Evolutionary conservation across 2,888 invertebrate species (phyloP), one percentile per base, ranked within the genome.

Genomic region (Eurois occulta): DNA sequence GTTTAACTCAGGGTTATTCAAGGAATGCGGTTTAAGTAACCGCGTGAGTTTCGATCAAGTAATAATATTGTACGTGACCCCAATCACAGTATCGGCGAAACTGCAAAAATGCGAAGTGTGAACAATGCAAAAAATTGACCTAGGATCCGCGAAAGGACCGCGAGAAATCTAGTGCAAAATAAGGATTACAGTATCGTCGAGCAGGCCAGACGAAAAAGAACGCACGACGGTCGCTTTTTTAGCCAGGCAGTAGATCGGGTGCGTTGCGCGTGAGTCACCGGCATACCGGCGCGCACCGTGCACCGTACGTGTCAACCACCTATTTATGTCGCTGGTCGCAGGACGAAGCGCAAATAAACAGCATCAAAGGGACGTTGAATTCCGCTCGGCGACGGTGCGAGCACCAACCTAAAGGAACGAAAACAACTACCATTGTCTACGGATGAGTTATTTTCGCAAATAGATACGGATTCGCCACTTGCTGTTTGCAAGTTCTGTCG

Each of bases 241-340:
- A 91, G 91, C 88, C 91, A 90, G 89, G 84, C 89, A 87, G 91
- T 92, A 91, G 92, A 91, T 83, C 85, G 89, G 91, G 89, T 92
- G 93, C 92, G 92, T 86, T 90, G 93, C 91, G 93, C 91, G 91
- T 95, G 95, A 95, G 93, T 95, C 95, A 95, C 90, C 88, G 91
- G 92, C 95, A 95, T 94, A 92, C 95, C 95, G 91, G 81, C 92
- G 94, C 92, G 93, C 95, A 95, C 94, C 94, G 93, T 94, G 94
- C 95, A 92, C 91, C 90, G 94, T 92, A 91, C 94, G 95, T 96
- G 96, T 96, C 96, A 96, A 95, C 95, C 94, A 94, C 95, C 96
- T 96, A 96, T 96, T 96, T 96, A 95, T 95, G 96, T 95, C 94
- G 94, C 96, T 95, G 95, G 96, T 95, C 94, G 93, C 96, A 95